Base-by-base conservation (phyloP, 2,113 vertebrate species). In the Australoheros scitulus region DNA sequence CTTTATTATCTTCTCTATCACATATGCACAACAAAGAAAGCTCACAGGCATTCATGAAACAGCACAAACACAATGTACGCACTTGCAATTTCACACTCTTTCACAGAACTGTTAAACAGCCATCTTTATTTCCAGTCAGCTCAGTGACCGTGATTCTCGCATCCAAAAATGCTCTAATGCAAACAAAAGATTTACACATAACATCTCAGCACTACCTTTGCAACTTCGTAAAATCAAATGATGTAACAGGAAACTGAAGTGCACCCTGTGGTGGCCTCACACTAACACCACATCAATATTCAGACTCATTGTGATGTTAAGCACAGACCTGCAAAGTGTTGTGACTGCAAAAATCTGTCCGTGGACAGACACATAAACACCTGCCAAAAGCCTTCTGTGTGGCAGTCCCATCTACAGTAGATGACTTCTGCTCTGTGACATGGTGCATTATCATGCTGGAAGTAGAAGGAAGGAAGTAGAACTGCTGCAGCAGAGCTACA, bases 1-100 rank as follows among this genome's bases (percentile, higher is more conserved):
- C 68, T 72, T 72, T 34, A 55, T 72, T 55, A 72, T 72, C 68
- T 72, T 55, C 47, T 72, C 47, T 72, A 26, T 72, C 68, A 55
- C 68, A 72, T 72, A 55, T 55, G 68, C 47, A 72, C 68, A 72
- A 72, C 68, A 72, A 72, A 72, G 47, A 47, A 72, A 55, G 47
- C 68, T 72, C 68, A 72, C 68, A 55, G 47, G 68, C 47, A 55
- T 72, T 72, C 68, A 55, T 5, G 47, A 72, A 72, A 18, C 32
- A 55, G 68, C 68, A 72, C 26, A 72, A 72, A 72, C 43, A 72
- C 68, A 32, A 55, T n/a, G 14, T 55, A 26, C 29, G 9, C 47
- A 29, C 26, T n/a, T 72, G 68, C 47, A 34, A 72, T 72, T 72
- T 72, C 68, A 72, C 68, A 55, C 68, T 55, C 24, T 72, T 18